Conservation (phyloP, 1,140 invertebrate genomes). For the Drosophila cardini region DNA sequence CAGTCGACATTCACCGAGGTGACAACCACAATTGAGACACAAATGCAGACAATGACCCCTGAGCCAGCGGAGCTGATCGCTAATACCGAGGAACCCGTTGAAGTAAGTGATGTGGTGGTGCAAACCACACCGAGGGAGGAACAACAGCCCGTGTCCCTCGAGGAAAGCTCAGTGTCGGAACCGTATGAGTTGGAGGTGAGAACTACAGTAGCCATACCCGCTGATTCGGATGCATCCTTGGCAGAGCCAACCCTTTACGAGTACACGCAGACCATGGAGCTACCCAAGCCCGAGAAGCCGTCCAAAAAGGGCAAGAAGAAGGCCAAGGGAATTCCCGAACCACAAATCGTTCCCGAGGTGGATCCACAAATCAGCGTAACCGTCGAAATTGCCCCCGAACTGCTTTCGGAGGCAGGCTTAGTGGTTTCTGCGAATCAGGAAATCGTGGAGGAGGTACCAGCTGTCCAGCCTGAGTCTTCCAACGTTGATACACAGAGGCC, state of each 20-base stretch:
- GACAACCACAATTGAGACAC: constrained; percentile 81
- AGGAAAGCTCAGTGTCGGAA: constrained; percentile 85
- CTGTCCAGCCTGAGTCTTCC: constrained; percentile 13
- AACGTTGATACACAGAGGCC: constrained; percentile 29
- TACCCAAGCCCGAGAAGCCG: constrained; percentile 67
- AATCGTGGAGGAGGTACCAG: constrained; percentile 58
- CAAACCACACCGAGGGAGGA: constrained; percentile 85
- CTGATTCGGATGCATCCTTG: constrained; percentile 80
- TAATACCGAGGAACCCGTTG: constrained; percentile 47
- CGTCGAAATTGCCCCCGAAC: constrained; percentile 70
- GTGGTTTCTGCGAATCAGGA: constrained; percentile 70
- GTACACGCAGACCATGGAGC: constrained; percentile 76
- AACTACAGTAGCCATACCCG: constrained; percentile 87
- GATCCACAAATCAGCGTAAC: constrained; percentile 75
- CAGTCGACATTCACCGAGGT: constrained; percentile 64
- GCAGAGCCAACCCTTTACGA: constrained; percentile 73
- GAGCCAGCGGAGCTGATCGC: constrained; percentile 57
- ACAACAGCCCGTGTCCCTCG: constrained; percentile 52
- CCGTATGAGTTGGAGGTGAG: constrained; percentile 88
- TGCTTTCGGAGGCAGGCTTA: constrained; percentile 62
- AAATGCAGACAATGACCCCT: constrained; percentile 85
- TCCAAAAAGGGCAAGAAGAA: constrained; percentile 57
- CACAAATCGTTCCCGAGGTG: constrained; percentile 16
- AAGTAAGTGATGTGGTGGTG: constrained; percentile 82
- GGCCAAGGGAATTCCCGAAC: not conserved